Evolutionary conservation across 2,797 vertebrate genomes (phyloP).

Genomic region (Perodicticus potto): DNA sequence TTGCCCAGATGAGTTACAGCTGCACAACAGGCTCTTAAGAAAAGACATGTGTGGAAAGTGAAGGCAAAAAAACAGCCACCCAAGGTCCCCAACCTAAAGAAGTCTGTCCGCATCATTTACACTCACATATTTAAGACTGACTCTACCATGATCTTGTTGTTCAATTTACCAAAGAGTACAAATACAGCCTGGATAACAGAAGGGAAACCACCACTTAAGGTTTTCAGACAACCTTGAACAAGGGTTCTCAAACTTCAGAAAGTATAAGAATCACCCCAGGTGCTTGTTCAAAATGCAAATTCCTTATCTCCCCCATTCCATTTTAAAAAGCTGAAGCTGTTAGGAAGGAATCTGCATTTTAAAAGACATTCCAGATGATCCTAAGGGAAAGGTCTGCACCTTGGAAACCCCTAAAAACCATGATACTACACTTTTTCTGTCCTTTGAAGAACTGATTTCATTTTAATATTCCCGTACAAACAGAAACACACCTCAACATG

Average conservation of each 20-base stretch:
- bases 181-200: background rate
- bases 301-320: background rate
- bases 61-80: background rate
- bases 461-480: background rate
- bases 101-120: slow-evolving; percentile 22
- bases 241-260: background rate
- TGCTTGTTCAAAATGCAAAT: background rate
- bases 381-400: background rate
- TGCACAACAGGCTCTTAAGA: background rate
- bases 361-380: background rate
- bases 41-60: background rate
- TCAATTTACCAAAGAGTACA: slow-evolving; percentile 34
- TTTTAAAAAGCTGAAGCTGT: background rate
- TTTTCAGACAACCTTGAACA: slow-evolving; percentile 28
- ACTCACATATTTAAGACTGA: background rate
- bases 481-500: background rate
- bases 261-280: background rate
- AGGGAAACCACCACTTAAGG: background rate
- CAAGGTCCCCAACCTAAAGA: background rate
- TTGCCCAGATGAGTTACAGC: slow-evolving; percentile 19
- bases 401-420: background rate
- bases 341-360: background rate
- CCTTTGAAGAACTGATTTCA: background rate
- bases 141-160: background rate
- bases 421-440: background rate